Evolutionary conservation across 1,140 invertebrate species (phyloP), one percentile per base, ranked within the genome.

Genomic region (Tetramorium parvispinum): DNA sequence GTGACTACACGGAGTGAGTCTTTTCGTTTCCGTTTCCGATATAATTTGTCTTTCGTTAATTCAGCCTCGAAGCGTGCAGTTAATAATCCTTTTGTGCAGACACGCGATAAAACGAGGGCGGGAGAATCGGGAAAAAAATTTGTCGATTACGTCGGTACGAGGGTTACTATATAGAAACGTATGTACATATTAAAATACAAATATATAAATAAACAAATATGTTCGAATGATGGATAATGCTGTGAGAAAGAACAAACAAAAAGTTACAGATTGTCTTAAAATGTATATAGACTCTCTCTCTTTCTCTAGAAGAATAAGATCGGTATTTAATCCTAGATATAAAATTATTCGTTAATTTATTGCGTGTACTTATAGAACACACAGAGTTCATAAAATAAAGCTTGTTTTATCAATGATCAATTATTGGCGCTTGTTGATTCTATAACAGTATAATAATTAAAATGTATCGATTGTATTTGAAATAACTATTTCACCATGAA

Each of bases 21-120:
- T 81, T 63, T 59, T 53, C 46, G 86, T 90, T 88, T 85, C 76
- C 89, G 82, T 88, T 89, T 90, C 76, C 86, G 86, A 90, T 81
- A 85, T 79, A 88, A 86, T 90, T 90, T 65, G 71, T 78, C 59
- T 90, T 90, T 68, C 89, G 87, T 85, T 90, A 90, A 90, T 91
- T 57, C 87, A 57, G 53, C 76, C 86, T 51, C 77, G 76, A 86
- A 88, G 89, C 89, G 89, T 91, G 89, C 89, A 91, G 88, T 55
- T 91, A 91, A 91, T 91, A 90, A 91, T 88, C 87, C 88, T 81
- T 55, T 87, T 83, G 59, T 27, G 63, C 49, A 13, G 63, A 63
- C 89, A 88, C 77, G 86, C 71, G 82, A 90, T 88, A 86, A 87
- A 43, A 55, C n/a, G 78, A 40, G 27, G 43, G 53, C 63, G 85